Evolutionary conservation across 1,140 invertebrate genomes (phyloP), one percentile per base, ranked within the genome.

Genomic region (Notospermus geniculatus): DNA sequence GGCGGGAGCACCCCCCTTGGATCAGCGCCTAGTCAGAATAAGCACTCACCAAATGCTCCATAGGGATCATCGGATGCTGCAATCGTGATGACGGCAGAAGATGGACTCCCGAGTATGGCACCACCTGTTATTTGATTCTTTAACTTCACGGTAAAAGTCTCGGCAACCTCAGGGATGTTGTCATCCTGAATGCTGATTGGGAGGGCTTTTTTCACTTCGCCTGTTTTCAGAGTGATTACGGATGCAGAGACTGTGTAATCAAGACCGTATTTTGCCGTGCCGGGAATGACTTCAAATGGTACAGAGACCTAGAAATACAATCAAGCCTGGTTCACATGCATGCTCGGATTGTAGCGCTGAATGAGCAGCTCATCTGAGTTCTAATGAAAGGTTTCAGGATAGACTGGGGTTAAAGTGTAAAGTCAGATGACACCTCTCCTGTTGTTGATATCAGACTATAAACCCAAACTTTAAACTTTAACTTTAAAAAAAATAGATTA

Each of bases 41-140:
- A n/a, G n/a, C n/a, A n/a, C 2, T 64, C 68, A 80, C 78, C 72
- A 74, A 80, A 79, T 2, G 71, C 67, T 61, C 78, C 78, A 63
- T 72, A 67, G 9, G 75, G 77, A 68, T 79, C 75, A 71, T 79
- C 76, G 9, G 76, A 80, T 7, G 72, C 67, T 36, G 65, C 54
- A 23, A 80, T 80, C 17, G 68, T 73, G 41, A 80, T 65, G 9
- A 67, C 62, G n/a, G 71, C 61, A 7, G 57, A 27, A 11, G 59
- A 63, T 2, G 50, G 58, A 15, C 55, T 63, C 2, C 78, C 78
- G n/a, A 80, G 63, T 5, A 68, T 64, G 7, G 76, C 77, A 17
- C 74, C 76, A 1, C 78, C 78, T 45, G 69, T 71, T 11, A 73
- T 62, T 22, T 64, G 63, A 39, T 71, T 58, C 57, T 73, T 50